These are phyloP conservation scores for Scomber colias DNA, from an alignment of 2,113 vertebrate genomes.

Conservation along the genomic window DNA sequence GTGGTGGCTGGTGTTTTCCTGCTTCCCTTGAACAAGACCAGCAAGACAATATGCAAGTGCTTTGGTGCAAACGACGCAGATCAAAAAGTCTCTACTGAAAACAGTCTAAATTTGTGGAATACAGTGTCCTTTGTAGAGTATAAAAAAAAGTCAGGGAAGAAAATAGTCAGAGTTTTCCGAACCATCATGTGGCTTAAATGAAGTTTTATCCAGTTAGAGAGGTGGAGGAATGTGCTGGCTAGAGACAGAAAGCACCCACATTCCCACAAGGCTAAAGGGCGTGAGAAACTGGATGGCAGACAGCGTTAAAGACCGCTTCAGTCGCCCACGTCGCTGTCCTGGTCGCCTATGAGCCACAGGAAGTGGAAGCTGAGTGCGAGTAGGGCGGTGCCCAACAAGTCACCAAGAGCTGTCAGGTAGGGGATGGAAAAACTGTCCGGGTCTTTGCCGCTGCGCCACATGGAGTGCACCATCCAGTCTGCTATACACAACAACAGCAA, in stretches of 20 bases:
- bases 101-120: not conserved
- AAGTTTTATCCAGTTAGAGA: slow-evolving; percentile 24
- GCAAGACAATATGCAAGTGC: slow-evolving; percentile 25
- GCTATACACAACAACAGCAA: slow-evolving; percentile 92
- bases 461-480: slow-evolving; percentile 97
- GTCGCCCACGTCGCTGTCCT: slow-evolving; percentile 96
- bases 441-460: slow-evolving; percentile 97
- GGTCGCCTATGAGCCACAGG: slow-evolving; percentile 96
- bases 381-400: slow-evolving; percentile 95
- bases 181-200: slow-evolving; percentile 20
- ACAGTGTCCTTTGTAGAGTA: slow-evolving; percentile 6
- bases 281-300: not conserved
- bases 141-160: slow-evolving; percentile 23
- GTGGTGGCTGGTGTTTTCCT: not conserved
- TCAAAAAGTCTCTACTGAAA: slow-evolving; percentile 28
- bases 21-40: slow-evolving; percentile 11
- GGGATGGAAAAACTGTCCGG: slow-evolving; percentile 98
- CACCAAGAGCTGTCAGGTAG: slow-evolving; percentile 95
- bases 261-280: slow-evolving; percentile 24
- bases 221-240: slow-evolving; percentile 43
- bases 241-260: slow-evolving; percentile 7
- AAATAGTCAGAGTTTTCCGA: slow-evolving; percentile 15
- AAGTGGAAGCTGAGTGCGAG: slow-evolving; percentile 95
- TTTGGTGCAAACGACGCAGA: slow-evolving; percentile 60
- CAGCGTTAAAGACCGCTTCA: slow-evolving; percentile 64